Base-by-base conservation (phyloP, 2,113 vertebrate genomes). In the Caretta caretta region DNA sequence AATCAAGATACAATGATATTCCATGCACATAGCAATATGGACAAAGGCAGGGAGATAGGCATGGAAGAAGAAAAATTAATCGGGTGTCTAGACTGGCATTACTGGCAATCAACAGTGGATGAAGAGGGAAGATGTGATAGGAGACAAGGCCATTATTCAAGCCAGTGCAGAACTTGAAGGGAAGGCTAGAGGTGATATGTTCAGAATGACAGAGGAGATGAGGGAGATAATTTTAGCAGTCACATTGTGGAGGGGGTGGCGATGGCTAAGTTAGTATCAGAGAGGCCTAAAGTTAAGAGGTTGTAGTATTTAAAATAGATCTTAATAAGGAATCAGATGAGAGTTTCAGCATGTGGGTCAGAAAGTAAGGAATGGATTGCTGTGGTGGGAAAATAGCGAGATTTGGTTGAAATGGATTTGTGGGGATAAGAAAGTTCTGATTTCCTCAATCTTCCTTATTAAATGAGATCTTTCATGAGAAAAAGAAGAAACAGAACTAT, bases 361-460 rank as follows among this genome's bases (percentile, higher is more conserved):
- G 27, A 62, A 62, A 62, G 27, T 62, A 31, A 62, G 57, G 27
- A 62, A 62, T 31, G 27, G 35, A 69, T n/a, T 69, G 16, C n/a
- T 69, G 62, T n/a, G 62, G 4, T 69, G 8, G 31, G 17, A 69
- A 69, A 69, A 69, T 69, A 35, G 35, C 35, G 8, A n/a, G 35
- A 69, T 69, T n/a, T 69, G 6, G 35, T n/a, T 69, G 35, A n/a
- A 69, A n/a, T 69, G 62, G 35, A 19, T 69, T n/a, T n/a, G 16
- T n/a, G 62, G 16, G 35, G 35, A 69, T n/a, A 46, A 93, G 42
- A 93, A 93, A 82, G 31, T 89, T 97, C 49, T 84, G 3, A n/a
- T 69, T 19, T 69, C 35, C 35, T n/a, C 35, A 72, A n/a, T n/a
- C 16, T n/a, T 16, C 29, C 29, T n/a, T 16, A 69, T 14, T n/a